Percentiles rank a stretch among this genome's conserved stretches.
These are phyloP conservation scores for Sebastes nivosus DNA, from an alignment of 2,797 vertebrate species.

Conservation along the genomic window DNA sequence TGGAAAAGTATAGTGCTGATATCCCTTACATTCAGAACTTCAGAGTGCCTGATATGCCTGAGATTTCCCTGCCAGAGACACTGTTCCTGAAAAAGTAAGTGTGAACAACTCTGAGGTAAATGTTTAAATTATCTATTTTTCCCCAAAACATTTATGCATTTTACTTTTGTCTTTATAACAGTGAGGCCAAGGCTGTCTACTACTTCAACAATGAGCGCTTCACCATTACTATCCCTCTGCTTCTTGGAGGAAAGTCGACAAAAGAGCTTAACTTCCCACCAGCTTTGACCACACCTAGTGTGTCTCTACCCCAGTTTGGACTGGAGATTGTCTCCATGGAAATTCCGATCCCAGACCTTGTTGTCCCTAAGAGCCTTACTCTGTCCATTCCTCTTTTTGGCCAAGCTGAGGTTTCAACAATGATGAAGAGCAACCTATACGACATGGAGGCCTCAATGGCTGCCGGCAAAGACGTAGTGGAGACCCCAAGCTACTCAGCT, in stretches of 20 bases:
- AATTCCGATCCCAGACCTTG: slow-evolving; percentile 84
- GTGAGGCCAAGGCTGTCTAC: slow-evolving; percentile 86
- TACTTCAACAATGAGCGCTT: slow-evolving; percentile 83
- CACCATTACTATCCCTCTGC: slow-evolving; percentile 85
- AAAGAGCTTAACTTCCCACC: slow-evolving; percentile 82
- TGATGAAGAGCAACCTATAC: slow-evolving; percentile 90
- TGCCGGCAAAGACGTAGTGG: slow-evolving; percentile 82
- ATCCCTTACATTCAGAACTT: slow-evolving; percentile 85
- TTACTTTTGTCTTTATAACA: slow-evolving; percentile 65
- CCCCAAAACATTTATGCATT: not conserved
- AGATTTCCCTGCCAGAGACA: slow-evolving; percentile 87
- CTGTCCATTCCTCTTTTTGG: slow-evolving; percentile 86
- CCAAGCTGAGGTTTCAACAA: slow-evolving; percentile 84
- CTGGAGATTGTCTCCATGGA: slow-evolving; percentile 81
- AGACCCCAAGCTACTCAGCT: slow-evolving; percentile 78
- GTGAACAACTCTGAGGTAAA: not conserved
- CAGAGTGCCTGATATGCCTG: slow-evolving; percentile 83
- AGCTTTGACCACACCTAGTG: slow-evolving; percentile 80
- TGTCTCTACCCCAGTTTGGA: slow-evolving; percentile 83
- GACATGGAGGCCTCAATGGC: slow-evolving; percentile 83
- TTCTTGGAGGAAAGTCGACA: slow-evolving; percentile 89
- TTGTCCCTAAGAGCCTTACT: slow-evolving; percentile 82
- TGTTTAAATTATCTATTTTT: not conserved
- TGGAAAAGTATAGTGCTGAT: slow-evolving; percentile 80
- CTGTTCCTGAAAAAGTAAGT: slow-evolving; percentile 91